Percentiles rank a stretch among this genome's conserved stretches.
These are phyloP conservation scores for Gibbula magus DNA, from an alignment of 2,888 invertebrate species.

Conservation along the genomic window DNA sequence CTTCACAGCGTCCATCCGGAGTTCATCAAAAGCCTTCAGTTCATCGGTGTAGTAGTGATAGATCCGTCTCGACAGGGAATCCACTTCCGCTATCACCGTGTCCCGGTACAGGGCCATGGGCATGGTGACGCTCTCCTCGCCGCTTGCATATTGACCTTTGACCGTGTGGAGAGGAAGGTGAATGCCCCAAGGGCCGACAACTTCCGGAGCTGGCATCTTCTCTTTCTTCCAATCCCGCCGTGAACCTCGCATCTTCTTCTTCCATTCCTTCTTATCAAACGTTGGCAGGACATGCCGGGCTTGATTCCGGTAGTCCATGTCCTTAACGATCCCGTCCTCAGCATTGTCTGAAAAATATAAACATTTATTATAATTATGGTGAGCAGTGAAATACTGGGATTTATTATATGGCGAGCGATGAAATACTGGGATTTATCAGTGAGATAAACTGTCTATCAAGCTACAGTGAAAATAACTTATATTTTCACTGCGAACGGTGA, in stretches of 20 bases:
- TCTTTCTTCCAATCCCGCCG: conserved; percentile 15
- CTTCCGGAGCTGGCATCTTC: background rate
- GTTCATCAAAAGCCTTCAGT: background rate
- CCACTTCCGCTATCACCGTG: background rate
- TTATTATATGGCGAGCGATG: no score
- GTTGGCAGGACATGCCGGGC: background rate
- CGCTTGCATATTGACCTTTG: background rate
- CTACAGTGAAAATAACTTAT: no score
- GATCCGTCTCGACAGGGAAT: background rate
- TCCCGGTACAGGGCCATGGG: background rate
- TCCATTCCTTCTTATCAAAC: background rate
- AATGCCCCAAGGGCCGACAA: background rate
- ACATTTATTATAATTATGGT: no score
- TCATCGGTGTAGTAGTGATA: background rate
- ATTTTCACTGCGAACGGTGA: no score
- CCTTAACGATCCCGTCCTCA: background rate
- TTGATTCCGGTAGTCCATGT: background rate
- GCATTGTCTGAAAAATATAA: background rate
- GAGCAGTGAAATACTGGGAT: no score
- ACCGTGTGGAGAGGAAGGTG: background rate
- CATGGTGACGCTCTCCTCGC: background rate
- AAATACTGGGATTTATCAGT: no score
- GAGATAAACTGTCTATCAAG: no score
- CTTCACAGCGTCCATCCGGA: background rate
- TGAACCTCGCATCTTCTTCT: conserved; percentile 1